Conservation (phyloP, 1,140 invertebrate genomes). For the Lerema accius region DNA sequence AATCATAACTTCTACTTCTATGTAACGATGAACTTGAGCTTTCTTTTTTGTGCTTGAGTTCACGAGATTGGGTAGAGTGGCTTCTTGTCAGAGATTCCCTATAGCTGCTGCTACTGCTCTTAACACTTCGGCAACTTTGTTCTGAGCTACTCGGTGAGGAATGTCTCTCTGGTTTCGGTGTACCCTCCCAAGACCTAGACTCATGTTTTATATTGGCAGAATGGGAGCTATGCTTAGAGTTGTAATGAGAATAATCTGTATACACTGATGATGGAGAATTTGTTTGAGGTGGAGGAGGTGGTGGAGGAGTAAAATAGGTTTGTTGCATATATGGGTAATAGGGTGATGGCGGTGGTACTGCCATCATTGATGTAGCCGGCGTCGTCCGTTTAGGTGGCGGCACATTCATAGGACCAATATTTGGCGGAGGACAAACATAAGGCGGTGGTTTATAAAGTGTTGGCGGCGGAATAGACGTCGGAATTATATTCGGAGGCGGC, state of each 20-base stretch:
- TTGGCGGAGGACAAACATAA: constrained; percentile 40
- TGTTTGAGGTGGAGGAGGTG: constrained; percentile 4
- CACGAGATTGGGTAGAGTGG: constrained; percentile 10
- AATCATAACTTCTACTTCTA: constrained; percentile 37
- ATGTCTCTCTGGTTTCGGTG: constrained; percentile 16
- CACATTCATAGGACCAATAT: constrained; percentile 36
- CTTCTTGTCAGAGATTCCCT: constrained; percentile 3
- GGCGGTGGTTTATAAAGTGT: constrained; percentile 33
- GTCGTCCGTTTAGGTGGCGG: constrained; percentile 37
- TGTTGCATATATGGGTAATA: neutral
- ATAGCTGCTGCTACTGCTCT: constrained; percentile 7
- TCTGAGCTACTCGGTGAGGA: constrained; percentile 6
- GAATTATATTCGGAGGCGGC: constrained; percentile 41
- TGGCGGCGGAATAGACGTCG: constrained; percentile 28
- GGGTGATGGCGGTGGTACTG: constrained; percentile 19
- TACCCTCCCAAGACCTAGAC: constrained; percentile 8
- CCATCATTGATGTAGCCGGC: neutral
- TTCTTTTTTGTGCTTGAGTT: constrained; percentile 13
- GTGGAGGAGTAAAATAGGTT: constrained; percentile 18
- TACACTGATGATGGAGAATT: neutral
- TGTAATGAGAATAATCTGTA: constrained; percentile 10
- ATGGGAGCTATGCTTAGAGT: neutral
- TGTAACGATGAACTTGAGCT: constrained; percentile 9
- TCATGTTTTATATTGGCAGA: neutral
- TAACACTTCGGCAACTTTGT: constrained; percentile 11